Base-by-base conservation (phyloP, 64 coral and sea anemone genomes). In the Platygyra sinensis region DNA sequence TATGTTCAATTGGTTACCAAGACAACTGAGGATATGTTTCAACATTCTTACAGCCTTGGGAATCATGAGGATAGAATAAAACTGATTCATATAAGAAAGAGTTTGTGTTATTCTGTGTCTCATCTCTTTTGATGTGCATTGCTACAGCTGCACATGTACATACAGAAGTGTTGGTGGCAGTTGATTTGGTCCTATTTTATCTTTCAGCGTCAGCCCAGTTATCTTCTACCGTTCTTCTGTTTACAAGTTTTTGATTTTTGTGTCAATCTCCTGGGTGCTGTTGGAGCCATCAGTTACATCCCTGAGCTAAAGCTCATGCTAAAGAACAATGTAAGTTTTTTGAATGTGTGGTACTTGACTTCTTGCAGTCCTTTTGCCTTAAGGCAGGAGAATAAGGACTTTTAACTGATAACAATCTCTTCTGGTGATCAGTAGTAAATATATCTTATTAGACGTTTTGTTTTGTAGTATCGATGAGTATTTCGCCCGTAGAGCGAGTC, bases 211-310 rank as follows among this genome's bases (percentile, higher is more conserved):
- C 94, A 95, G 79, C 97, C 97, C 50, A 92, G 91, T 60, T 99
- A 99, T 78, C 85, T 99, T 61, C 67, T 99, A 20, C 97, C 97
- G 0, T 99, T 99, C 55, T 99, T 99, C 88, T 99, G 97, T 73
- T 73, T 99, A 17, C 97, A 99, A 99, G 94, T 99, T 54, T 99
- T 99, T 99, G 97, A 99, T 83, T 95, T 95, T 64, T 99, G 97
- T 91, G 97, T 99, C 17, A 95, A 90, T 33, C 60, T 99, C 16
- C 50, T 99, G 31, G 91, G 94, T 82, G 90, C 94, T 79, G 87
- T 99, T 79, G 97, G 97, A 82, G 97, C 97, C 24, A 79, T 99
- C 17, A 99, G 88, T 83, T 96, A 96, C 71, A 93, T 96, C 8
- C 95, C 95, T 42, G 82, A 96, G 67, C 76, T 96, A 29, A 93